phyloP scores from a whole-genome alignment of 2,113 vertebrate genomes.

The Tympanuchus pallidicinctus region DNA sequence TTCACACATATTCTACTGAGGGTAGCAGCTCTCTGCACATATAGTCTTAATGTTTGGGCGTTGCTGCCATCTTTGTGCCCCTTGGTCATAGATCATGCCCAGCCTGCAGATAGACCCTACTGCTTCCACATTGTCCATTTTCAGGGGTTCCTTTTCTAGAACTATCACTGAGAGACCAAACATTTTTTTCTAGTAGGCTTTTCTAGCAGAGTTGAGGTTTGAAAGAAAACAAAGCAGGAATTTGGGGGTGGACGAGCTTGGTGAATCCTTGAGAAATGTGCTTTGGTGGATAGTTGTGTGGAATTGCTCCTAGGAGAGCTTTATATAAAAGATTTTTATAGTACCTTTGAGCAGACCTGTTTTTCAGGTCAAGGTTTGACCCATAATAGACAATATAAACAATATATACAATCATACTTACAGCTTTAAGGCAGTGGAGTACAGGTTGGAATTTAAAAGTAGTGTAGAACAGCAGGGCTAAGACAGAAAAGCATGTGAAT shows the following conservation, averaged over 20 bases:
- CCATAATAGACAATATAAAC: not conserved
- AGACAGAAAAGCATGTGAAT: not conserved
- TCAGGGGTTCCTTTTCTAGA: not conserved
- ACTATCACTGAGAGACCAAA: not conserved
- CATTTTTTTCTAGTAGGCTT: not conserved
- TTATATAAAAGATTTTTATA: not conserved
- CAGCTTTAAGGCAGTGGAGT: not conserved
- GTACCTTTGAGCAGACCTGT: not conserved
- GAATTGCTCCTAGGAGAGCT: not conserved
- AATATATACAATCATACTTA: not conserved
- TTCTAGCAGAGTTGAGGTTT: not conserved
- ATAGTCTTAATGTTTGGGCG: not conserved
- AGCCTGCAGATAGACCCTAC: not conserved
- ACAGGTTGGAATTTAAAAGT: not conserved
- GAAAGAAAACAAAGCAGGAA: not conserved
- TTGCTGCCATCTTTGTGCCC: not conserved
- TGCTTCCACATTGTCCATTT: not conserved
- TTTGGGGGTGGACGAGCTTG: not conserved
- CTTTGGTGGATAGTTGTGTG: not conserved
- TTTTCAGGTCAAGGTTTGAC: slow-evolving; percentile 10
- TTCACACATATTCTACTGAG: not conserved
- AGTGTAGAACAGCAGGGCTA: not conserved
- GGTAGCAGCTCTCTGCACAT: not conserved
- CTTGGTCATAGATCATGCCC: not conserved
- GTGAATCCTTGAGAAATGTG: not conserved